These are phyloP conservation scores for Pseudopipra pipra DNA, from an alignment of 2,113 vertebrate species.

Conservation along the genomic window DNA sequence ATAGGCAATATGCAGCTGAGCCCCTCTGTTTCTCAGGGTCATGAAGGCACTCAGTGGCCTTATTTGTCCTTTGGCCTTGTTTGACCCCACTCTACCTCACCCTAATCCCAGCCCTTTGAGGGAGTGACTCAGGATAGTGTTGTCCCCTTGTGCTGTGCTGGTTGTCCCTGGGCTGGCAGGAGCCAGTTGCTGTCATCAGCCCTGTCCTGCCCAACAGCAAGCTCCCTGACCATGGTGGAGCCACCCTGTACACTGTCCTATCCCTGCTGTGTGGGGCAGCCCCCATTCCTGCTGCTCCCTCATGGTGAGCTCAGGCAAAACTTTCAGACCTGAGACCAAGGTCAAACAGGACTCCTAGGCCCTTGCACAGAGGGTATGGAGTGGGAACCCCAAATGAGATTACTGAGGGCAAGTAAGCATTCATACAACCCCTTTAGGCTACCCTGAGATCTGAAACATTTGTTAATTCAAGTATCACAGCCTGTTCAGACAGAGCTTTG, in stretches of 20 bases:
- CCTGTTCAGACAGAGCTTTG: background rate
- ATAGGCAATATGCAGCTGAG: background rate
- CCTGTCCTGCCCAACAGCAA: background rate
- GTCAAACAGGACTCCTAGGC: background rate
- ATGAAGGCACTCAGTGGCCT: background rate
- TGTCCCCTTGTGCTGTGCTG: background rate
- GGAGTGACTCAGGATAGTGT: background rate
- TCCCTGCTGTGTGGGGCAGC: background rate
- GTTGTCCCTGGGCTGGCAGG: background rate
- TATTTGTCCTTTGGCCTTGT: too few relatives aligned
- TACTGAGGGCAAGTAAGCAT: background rate
- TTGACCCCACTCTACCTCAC: background rate
- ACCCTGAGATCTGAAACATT: background rate
- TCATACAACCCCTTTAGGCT: background rate
- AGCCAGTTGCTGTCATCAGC: background rate
- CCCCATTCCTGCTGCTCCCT: background rate
- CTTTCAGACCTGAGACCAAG: background rate
- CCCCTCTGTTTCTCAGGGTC: background rate
- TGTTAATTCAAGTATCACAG: background rate
- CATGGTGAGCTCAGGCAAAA: background rate
- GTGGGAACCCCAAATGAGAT: background rate
- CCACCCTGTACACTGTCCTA: background rate
- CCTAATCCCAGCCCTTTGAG: background rate
- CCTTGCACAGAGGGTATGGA: background rate
- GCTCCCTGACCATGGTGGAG: background rate